phyloP scores from a whole-genome alignment of 2,797 vertebrate genomes.

The Mormyrops attenuatus region DNA sequence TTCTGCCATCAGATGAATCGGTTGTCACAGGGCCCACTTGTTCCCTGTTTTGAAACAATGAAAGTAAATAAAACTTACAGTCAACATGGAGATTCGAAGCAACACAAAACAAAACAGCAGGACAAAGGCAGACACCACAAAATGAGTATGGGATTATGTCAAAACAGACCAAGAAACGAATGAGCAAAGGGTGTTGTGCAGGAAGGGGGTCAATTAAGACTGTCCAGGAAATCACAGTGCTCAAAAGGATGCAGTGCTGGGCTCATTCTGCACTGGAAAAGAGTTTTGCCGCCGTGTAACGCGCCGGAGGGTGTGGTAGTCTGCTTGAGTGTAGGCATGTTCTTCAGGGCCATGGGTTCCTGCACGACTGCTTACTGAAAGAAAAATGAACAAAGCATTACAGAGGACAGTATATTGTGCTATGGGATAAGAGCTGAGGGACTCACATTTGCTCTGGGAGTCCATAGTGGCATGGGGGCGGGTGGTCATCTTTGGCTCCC shows the following conservation, averaged over 20 bases:
- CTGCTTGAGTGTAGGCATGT: background rate
- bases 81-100: background rate
- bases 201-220: background rate
- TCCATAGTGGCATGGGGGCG: slow-evolving; percentile 42
- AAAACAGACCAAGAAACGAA: background rate
- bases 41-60: background rate
- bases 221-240: background rate
- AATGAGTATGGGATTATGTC: background rate
- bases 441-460: slow-evolving; percentile 54
- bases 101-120: background rate
- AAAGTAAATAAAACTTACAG: background rate
- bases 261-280: background rate
- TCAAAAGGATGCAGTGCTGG: slow-evolving; percentile 10
- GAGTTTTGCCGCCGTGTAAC: background rate
- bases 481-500: background rate
- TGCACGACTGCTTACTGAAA: background rate
- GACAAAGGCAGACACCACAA: background rate
- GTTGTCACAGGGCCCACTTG: background rate
- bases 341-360: background rate
- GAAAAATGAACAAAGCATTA: background rate
- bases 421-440: background rate
- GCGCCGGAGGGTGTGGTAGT: background rate
- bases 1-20: background rate
- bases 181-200: background rate
- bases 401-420: background rate